Evolutionary conservation across 1,140 invertebrate genomes (phyloP).

Genomic region (Scaptodrosophila lebanonensis): DNA sequence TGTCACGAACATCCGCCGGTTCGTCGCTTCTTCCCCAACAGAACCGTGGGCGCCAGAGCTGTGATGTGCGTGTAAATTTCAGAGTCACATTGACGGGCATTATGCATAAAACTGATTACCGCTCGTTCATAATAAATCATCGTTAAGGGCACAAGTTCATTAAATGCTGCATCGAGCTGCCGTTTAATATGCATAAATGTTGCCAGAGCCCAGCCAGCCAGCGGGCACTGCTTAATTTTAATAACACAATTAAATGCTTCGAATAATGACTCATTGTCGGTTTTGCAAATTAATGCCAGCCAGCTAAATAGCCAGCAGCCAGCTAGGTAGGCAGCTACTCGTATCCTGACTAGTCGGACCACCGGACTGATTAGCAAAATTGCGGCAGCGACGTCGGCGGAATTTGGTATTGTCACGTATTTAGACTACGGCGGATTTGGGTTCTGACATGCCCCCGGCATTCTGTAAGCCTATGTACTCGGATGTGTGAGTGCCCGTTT

Average conservation of each 20-base stretch:
- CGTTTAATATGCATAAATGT: too few relatives aligned
- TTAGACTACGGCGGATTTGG: neutral
- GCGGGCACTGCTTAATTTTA: constrained; percentile 33
- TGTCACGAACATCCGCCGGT: too few relatives aligned
- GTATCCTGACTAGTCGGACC: too few relatives aligned
- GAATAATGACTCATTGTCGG: constrained; percentile 20
- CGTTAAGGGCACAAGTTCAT: constrained; percentile 55
- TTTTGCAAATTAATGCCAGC: constrained; percentile 25
- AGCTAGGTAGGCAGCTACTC: too few relatives aligned
- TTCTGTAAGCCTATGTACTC: too few relatives aligned
- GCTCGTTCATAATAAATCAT: constrained; percentile 66
- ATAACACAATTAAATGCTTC: constrained; percentile 58
- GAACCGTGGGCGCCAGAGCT: too few relatives aligned
- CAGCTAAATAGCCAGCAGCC: too few relatives aligned
- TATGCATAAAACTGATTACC: constrained; percentile 51
- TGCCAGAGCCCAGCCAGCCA: constrained; percentile 1
- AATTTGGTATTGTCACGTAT: neutral
- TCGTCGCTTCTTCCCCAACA: too few relatives aligned
- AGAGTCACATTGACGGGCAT: too few relatives aligned
- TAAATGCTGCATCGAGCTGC: constrained; percentile 34
- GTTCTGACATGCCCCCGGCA: neutral
- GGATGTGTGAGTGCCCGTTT: too few relatives aligned
- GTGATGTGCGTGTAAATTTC: too few relatives aligned
- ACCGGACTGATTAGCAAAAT: constrained; percentile 17
- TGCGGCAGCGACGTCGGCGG: neutral